Evolutionary conservation across 2,113 vertebrate species (phyloP).

Genomic region (Grus americana): DNA sequence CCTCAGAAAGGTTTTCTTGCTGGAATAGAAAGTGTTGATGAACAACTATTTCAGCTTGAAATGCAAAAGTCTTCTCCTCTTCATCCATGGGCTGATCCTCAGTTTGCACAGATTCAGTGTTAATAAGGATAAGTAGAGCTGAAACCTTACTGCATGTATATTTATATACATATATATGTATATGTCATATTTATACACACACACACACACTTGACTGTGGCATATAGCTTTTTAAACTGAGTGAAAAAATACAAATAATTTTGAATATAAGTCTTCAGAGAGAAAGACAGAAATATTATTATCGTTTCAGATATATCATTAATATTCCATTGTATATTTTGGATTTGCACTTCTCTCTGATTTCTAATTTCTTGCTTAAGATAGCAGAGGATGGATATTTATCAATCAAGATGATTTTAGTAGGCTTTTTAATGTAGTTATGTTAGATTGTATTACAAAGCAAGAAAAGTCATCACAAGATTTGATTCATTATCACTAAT

Average conservation of each 20-base stretch:
- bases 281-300: background rate
- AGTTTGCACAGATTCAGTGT: slow-evolving; percentile 67
- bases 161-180: too few species aligned
- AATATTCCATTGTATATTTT: background rate
- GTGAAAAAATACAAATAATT: background rate
- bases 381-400: background rate
- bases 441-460: background rate
- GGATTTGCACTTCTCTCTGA: background rate
- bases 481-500: background rate
- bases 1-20: slow-evolving; percentile 76
- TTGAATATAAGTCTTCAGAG: background rate
- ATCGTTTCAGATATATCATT: background rate
- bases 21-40: slow-evolving; percentile 78
- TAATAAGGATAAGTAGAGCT: background rate
- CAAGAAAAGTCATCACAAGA: background rate
- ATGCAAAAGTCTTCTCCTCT: slow-evolving; percentile 75
- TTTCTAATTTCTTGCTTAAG: background rate
- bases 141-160: background rate
- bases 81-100: slow-evolving; percentile 71
- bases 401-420: background rate
- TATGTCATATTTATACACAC: too few species aligned
- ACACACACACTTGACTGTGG: background rate
- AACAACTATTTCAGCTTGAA: slow-evolving; percentile 78
- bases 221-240: background rate
- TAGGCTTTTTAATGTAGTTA: background rate